Conservation (phyloP, 2,113 vertebrate genomes). For the Dinomys branickii region DNA sequence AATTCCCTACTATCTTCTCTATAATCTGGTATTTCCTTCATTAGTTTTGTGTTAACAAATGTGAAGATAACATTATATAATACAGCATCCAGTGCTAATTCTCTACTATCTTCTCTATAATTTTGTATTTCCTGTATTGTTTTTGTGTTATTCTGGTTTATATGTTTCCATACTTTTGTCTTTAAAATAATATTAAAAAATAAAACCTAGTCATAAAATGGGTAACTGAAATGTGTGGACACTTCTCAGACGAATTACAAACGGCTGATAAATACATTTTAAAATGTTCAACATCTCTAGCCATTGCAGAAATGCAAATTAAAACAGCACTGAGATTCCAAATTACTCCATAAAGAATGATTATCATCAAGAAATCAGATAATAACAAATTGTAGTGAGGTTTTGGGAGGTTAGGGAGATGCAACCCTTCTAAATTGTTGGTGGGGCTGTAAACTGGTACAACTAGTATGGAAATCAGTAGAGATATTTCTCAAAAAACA, state of each 20-base stretch:
- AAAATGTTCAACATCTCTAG: background rate
- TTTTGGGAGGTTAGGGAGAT: background rate
- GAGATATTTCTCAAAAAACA: background rate
- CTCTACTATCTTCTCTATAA: too few relatives aligned
- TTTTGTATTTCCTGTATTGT: too few relatives aligned
- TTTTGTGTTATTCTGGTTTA: too few relatives aligned
- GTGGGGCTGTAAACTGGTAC: background rate
- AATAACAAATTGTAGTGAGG: background rate
- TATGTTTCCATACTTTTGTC: too few relatives aligned
- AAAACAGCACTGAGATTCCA: background rate
- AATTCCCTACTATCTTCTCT: too few relatives aligned
- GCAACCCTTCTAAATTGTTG: background rate
- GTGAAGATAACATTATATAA: too few relatives aligned
- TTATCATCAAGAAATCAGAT: background rate
- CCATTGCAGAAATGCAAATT: background rate
- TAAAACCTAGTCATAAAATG: background rate
- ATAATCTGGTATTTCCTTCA: too few relatives aligned
- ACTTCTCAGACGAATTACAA: background rate
- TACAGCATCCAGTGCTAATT: too few relatives aligned
- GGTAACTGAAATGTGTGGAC: background rate
- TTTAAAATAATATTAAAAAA: too few relatives aligned
- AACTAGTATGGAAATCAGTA: background rate
- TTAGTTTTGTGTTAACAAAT: too few relatives aligned
- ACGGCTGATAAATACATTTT: background rate
- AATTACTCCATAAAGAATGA: background rate